A percentile compares a stretch with the other conserved stretches of the same genome.
phyloP scores from a whole-genome alignment of 2,888 invertebrate genomes.

The Diarsia brunnea region DNA sequence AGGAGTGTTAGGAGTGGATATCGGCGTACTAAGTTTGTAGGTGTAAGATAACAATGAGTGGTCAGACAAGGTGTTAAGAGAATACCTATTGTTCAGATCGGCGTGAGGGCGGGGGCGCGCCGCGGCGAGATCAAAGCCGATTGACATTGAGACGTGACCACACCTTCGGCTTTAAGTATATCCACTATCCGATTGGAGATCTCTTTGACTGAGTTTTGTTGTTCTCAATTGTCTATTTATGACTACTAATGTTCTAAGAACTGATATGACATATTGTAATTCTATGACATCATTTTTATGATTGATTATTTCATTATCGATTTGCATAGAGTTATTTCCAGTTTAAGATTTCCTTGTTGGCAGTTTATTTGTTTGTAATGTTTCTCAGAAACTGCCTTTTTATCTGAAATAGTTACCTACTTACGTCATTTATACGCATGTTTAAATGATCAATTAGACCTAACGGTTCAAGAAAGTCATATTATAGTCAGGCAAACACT shows the following conservation, averaged over 20 bases:
- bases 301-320: constrained; percentile 27
- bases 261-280: constrained; percentile 18
- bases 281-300: constrained; percentile 27
- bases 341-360: neutral
- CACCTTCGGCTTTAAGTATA: constrained; percentile 70
- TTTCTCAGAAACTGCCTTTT: neutral
- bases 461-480: constrained; percentile 13
- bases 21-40: constrained; percentile 47
- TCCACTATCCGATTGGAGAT: constrained; percentile 58
- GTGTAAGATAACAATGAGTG: constrained; percentile 74
- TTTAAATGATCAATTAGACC: constrained; percentile 31
- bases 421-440: neutral
- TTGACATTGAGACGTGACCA: constrained; percentile 80
- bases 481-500: constrained; percentile 19
- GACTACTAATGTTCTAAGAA: constrained; percentile 37
- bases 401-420: neutral
- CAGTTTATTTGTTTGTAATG: neutral
- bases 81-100: constrained; percentile 78
- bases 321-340: constrained; percentile 15
- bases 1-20: constrained; percentile 25
- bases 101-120: constrained; percentile 69
- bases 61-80: constrained; percentile 78
- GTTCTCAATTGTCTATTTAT: constrained; percentile 40
- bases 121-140: constrained; percentile 79
- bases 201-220: constrained; percentile 51